These are phyloP conservation scores for Sacculina carcini DNA, from an alignment of 2,888 invertebrate genomes.

Conservation along the genomic window DNA sequence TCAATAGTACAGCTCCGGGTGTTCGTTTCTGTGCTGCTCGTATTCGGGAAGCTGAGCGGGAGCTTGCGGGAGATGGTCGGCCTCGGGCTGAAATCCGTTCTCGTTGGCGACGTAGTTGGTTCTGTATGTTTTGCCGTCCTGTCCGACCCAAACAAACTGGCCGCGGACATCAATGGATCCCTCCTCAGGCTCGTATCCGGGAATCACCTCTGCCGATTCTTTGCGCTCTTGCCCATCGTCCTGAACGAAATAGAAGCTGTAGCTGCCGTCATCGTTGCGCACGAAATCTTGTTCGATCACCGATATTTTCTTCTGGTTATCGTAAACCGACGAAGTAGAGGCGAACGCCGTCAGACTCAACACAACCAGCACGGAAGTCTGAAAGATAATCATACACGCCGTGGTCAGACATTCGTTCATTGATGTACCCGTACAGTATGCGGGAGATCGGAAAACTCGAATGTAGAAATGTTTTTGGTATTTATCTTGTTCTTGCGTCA, in stretches of 20 bases:
- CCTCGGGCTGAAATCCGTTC: not conserved
- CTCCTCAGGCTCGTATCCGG: not conserved
- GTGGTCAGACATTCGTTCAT: no score
- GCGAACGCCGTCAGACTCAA: not conserved
- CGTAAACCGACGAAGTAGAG: not conserved
- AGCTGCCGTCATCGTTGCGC: not conserved
- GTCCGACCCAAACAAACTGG: not conserved
- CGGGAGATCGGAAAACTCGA: no score
- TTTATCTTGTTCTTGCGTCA: no score
- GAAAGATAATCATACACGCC: no score
- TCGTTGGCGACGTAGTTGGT: not conserved
- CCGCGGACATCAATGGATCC: not conserved
- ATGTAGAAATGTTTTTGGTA: no score
- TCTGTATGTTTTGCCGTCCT: not conserved
- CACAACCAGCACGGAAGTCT: no score
- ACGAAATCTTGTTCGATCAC: not conserved
- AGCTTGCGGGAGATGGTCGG: not conserved
- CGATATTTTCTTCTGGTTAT: not conserved
- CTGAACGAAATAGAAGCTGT: not conserved
- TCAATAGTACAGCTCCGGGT: constrained; percentile 1
- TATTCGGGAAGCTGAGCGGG: not conserved
- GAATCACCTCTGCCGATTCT: not conserved
- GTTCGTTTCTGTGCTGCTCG: not conserved
- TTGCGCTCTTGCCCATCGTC: not conserved
- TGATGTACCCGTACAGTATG: no score